phyloP scores from a whole-genome alignment of 2,888 invertebrate genomes.

The Entomobrya multifasciata region DNA sequence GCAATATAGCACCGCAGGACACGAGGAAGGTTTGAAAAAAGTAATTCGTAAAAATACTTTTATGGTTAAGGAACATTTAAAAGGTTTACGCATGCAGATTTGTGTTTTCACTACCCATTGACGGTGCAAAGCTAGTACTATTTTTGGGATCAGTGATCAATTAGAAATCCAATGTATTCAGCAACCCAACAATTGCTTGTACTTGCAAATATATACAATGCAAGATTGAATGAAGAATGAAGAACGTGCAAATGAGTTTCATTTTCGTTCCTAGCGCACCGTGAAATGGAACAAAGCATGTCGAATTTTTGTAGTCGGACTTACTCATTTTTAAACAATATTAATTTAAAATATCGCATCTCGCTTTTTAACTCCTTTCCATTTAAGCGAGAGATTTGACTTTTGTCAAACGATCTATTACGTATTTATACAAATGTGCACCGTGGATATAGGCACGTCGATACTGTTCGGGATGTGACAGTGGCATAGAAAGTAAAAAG shows the following conservation, averaged over 20 bases:
- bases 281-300: conserved; percentile 39
- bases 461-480: too few relatives aligned
- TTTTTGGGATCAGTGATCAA: neutral
- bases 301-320: conserved; percentile 10
- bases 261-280: neutral
- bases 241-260: neutral
- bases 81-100: too few relatives aligned
- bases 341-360: neutral
- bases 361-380: neutral
- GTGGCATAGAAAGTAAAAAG: neutral
- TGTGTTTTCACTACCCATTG: neutral
- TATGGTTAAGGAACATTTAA: too few relatives aligned
- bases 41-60: neutral
- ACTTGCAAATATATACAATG: neutral
- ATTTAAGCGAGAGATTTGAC: too few relatives aligned
- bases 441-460: too few relatives aligned
- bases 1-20: neutral
- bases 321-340: neutral
- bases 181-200: too few relatives aligned
- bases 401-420: too few relatives aligned
- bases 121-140: neutral
- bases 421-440: too few relatives aligned
- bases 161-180: neutral
- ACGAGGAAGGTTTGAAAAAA: neutral
- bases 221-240: neutral